Evolutionary conservation across 2,797 vertebrate genomes (phyloP).

Genomic region (Allobates femoralis): DNA sequence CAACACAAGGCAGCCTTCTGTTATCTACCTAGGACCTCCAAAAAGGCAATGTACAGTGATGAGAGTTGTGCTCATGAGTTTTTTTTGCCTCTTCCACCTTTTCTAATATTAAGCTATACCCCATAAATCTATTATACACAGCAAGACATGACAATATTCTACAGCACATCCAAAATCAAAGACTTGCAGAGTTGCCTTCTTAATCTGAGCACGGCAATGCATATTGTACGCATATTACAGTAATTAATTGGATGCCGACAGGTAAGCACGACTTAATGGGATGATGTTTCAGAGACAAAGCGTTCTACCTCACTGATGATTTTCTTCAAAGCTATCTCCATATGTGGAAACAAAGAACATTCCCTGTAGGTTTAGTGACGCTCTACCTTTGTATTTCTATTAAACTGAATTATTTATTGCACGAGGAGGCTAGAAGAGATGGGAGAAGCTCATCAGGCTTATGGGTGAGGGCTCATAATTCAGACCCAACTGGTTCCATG

Average conservation of each 20-base stretch:
- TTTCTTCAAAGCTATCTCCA: conserved; percentile 38
- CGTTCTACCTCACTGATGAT: conserved; percentile 36
- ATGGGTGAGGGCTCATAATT: neutral
- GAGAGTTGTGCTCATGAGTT: neutral
- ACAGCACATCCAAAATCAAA: neutral
- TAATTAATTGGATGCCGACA: conserved; percentile 57
- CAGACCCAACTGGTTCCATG: neutral
- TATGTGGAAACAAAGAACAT: conserved; percentile 17
- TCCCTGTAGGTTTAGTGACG: conserved; percentile 33
- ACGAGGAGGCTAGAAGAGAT: neutral
- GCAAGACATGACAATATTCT: conserved; percentile 27
- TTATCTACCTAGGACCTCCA: neutral
- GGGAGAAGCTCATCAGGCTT: neutral
- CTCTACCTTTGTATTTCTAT: conserved; percentile 48
- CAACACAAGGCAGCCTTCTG: too few species aligned
- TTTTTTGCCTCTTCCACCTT: neutral
- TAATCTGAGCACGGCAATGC: conserved; percentile 38
- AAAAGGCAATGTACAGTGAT: neutral
- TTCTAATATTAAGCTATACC: neutral
- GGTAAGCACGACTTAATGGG: conserved; percentile 54
- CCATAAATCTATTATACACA: conserved; percentile 12
- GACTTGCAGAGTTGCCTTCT: conserved; percentile 3
- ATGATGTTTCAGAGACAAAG: conserved; percentile 31
- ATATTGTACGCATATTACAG: conserved; percentile 52
- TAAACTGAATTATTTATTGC: conserved; percentile 31